Percentiles rank a stretch among this genome's conserved stretches.
Evolutionary conservation across 2,797 vertebrate species (phyloP).

Genomic region (Schizopygopsis pylzovi): DNA sequence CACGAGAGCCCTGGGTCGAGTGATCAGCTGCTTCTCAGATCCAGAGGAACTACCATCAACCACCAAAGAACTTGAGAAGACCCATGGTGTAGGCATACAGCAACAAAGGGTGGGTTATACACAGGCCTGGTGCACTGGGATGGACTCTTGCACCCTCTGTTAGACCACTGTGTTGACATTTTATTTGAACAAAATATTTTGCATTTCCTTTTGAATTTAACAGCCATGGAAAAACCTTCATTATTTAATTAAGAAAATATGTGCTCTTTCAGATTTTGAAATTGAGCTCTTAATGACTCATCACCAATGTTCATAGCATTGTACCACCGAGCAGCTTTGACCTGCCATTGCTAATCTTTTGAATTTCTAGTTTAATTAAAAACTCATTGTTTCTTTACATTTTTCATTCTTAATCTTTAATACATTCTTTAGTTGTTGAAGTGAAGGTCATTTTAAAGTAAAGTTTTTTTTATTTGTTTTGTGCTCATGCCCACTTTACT

Average conservation of each 20-base stretch:
- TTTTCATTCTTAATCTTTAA: neutral
- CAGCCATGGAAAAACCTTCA: neutral
- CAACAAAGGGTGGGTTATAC: constrained; percentile 77
- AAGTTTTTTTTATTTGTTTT: neutral
- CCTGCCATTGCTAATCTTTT: constrained; percentile 3
- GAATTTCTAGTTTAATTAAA: neutral
- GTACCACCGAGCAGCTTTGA: constrained; percentile 15
- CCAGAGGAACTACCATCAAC: constrained; percentile 70
- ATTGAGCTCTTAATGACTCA: constrained; percentile 34
- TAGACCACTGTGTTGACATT: neutral
- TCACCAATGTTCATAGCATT: constrained; percentile 5
- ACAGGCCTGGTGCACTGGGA: neutral
- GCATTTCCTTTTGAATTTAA: neutral
- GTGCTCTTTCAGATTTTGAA: constrained; percentile 7
- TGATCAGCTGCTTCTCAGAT: constrained; percentile 80
- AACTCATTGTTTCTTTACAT: neutral
- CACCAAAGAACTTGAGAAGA: constrained; percentile 72
- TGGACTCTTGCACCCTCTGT: neutral
- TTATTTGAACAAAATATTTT: neutral
- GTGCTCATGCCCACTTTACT: neutral
- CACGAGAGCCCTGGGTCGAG: constrained; percentile 79
- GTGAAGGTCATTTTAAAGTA: neutral
- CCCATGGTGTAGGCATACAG: constrained; percentile 65
- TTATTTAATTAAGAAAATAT: neutral
- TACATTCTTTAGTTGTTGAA: neutral